Conservation (phyloP, 2,113 vertebrate species). For the Ctenodactylus gundi region DNA sequence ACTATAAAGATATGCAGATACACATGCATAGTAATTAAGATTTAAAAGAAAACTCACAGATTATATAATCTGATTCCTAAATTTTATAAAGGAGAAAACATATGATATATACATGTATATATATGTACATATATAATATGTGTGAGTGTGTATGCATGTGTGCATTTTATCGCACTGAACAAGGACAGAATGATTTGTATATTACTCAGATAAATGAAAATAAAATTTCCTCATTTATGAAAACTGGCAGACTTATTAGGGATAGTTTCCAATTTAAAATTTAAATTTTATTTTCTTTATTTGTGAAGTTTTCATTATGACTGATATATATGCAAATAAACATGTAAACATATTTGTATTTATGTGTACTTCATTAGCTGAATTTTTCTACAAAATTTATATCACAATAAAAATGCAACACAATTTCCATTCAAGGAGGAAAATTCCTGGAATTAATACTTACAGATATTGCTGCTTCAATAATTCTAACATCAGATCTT, state of each 20-base stretch:
- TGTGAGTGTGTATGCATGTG: no score
- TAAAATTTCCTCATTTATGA: background rate
- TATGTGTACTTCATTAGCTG: background rate
- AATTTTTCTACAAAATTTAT: background rate
- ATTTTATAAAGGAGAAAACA: background rate
- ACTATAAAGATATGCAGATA: background rate
- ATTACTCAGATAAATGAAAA: background rate
- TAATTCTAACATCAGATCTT: background rate
- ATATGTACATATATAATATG: background rate
- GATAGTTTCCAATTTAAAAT: background rate
- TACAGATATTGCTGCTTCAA: background rate
- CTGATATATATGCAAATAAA: background rate
- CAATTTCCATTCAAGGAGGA: background rate
- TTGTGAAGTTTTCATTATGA: background rate
- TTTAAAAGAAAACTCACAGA: background rate
- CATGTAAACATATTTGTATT: background rate
- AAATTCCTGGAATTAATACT: background rate
- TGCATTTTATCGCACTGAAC: background rate
- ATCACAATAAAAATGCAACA: background rate
- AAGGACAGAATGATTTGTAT: background rate
- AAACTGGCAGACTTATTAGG: constrained; percentile 12
- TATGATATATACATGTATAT: background rate
- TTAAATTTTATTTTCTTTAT: background rate
- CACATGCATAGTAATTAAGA: background rate
- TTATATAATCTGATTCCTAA: background rate